Evolutionary conservation across 2,797 vertebrate species (phyloP).

Genomic region (Orientallactaga sibirica): DNA sequence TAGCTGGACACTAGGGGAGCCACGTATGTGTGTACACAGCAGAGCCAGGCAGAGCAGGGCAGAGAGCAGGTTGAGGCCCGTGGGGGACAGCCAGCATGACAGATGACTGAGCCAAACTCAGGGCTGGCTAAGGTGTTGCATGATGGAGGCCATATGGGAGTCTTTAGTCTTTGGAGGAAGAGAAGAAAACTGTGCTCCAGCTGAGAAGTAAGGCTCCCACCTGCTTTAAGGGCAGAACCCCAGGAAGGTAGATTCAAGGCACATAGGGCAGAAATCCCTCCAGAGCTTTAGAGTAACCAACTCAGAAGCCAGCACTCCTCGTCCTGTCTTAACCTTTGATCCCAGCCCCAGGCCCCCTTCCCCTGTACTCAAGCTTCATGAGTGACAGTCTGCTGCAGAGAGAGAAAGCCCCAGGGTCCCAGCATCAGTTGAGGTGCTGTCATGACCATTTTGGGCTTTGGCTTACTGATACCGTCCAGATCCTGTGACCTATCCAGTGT

Average conservation of each 20-base stretch:
- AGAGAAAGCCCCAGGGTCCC: not conserved
- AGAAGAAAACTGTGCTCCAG: not conserved
- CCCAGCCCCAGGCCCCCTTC: not conserved
- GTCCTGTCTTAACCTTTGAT: not conserved
- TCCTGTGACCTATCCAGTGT: not conserved
- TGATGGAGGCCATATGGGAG: no score
- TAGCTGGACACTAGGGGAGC: not conserved
- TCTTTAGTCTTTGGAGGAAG: not conserved
- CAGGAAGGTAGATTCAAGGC: not conserved
- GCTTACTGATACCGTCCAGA: not conserved
- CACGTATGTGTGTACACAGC: accelerated
- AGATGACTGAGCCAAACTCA: not conserved
- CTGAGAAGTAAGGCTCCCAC: not conserved
- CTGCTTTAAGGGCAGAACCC: not conserved
- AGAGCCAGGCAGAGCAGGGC: accelerated
- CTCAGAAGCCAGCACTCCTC: not conserved
- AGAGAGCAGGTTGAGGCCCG: not conserved
- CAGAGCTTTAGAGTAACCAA: not conserved
- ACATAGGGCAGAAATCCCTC: not conserved
- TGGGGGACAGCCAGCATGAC: not conserved
- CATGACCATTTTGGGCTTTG: not conserved
- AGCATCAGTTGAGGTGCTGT: not conserved
- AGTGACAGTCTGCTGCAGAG: not conserved
- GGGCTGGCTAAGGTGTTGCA: accelerated
- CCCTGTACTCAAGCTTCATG: not conserved